phyloP scores from a whole-genome alignment of 2,888 invertebrate genomes.

The Oligia strigilis region DNA sequence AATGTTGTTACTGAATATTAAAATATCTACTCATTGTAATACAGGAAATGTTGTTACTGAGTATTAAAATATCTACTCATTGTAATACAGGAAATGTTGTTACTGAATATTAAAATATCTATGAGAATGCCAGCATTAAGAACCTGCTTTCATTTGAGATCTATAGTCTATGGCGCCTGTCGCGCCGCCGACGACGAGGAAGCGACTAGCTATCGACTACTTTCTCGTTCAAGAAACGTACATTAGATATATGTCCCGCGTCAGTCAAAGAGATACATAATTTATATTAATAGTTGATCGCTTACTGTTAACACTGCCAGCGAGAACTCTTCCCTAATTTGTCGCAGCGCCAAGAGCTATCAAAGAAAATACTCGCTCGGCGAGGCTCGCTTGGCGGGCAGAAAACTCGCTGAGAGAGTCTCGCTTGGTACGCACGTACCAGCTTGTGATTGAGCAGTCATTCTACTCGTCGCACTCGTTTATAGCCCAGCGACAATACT shows the following conservation, averaged over 20 bases:
- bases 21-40: slow-evolving; percentile 1
- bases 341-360: background rate
- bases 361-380: background rate
- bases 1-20: background rate
- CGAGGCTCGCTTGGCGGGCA: background rate
- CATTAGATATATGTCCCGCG: background rate
- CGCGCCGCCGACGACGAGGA: background rate
- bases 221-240: background rate
- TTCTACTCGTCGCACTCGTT: too few relatives aligned
- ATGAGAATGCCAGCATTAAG: background rate
- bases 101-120: background rate
- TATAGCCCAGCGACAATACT: background rate
- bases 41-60: background rate
- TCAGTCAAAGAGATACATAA: background rate
- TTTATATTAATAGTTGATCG: background rate
- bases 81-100: background rate
- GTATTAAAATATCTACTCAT: background rate
- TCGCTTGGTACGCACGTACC: too few relatives aligned
- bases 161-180: background rate
- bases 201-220: background rate
- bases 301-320: background rate
- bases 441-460: background rate
- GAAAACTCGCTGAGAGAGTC: background rate
- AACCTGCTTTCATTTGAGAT: slow-evolving; percentile 14
- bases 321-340: background rate